Evolutionary conservation across 1,140 invertebrate species (phyloP), one percentile per base, ranked within the genome.

Genomic region (Physella acuta): DNA sequence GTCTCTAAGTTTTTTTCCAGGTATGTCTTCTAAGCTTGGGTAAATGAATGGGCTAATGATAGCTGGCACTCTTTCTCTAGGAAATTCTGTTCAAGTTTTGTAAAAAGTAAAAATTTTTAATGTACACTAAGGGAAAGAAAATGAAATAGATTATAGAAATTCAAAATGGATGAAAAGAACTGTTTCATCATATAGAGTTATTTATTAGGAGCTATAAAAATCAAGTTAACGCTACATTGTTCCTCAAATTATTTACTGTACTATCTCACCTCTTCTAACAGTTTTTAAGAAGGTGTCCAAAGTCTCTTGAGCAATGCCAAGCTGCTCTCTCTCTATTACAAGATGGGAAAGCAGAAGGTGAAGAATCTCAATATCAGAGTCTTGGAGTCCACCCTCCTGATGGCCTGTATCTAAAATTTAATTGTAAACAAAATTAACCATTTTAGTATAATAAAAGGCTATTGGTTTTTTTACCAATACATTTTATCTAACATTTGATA

Each of bases 31-130:
- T 79, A 90, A 89, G 83, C 85, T 81, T 68, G 91, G 89, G 85
- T 95, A 96, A 52, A 96, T 86, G 53, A 94, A 87, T 81, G 94
- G 94, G 77, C 92, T 90, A 75, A 97, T 85, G 74, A 96, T 90
- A 78, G 94, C 91, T 72, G 94, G 94, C 70, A 94, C 93, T 75
- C 91, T 88, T 77, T 93, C 92, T 72, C 90, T 89, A 36, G 93
- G 92, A 88, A 95, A 95, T 82, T 96, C 94, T 86, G 71, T 11
- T 58, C 3, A 58, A 33, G 20, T 34, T 3, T 34, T 58, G 2
- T 34, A 33, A 55, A 1, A 55, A 11, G 2, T 52, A 14, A 36
- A 55, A 14, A n/a, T 14, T 49, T 49, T 49, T n/a, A n/a, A n/a
- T n/a, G n/a, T n/a, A n/a, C n/a, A n/a, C n/a, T n/a, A n/a, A n/a